A percentile compares a stretch with the other conserved stretches of the same genome.
Evolutionary conservation across 2,113 vertebrate genomes (phyloP).

Genomic region (Hippotragus niger): DNA sequence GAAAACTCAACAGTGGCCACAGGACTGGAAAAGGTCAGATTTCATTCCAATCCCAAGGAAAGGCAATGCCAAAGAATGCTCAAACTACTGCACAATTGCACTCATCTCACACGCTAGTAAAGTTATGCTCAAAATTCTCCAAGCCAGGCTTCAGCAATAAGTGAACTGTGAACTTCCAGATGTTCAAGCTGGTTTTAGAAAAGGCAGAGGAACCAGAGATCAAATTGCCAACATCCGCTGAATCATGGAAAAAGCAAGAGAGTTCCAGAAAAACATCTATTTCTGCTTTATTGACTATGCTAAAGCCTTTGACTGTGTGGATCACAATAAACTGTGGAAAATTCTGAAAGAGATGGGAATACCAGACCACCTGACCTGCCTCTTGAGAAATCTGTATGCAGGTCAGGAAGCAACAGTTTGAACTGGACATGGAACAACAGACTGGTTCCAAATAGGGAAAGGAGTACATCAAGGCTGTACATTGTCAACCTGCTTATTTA

Average conservation of each 20-base stretch:
- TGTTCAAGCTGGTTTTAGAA: not conserved
- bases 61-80: not conserved
- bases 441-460: not conserved
- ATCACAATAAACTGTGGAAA: not conserved
- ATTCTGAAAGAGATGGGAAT: rapidly evolving
- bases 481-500: not conserved
- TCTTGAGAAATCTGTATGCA: not conserved
- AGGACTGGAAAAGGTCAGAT: not conserved
- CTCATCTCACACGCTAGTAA: not conserved
- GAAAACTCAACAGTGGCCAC: not conserved
- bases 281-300: not conserved
- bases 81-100: not conserved
- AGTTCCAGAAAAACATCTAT: not conserved
- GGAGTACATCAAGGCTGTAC: not conserved
- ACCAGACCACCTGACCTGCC: not conserved
- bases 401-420: not conserved
- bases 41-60: not conserved
- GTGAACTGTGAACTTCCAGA: not conserved
- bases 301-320: not conserved
- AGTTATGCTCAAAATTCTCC: not conserved
- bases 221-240: not conserved
- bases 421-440: not conserved
- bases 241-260: not conserved
- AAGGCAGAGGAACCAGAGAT: not conserved
- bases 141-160: not conserved